Evolutionary conservation across 2,888 invertebrate species (phyloP).

Genomic region (Drosophila kambysellisi): DNA sequence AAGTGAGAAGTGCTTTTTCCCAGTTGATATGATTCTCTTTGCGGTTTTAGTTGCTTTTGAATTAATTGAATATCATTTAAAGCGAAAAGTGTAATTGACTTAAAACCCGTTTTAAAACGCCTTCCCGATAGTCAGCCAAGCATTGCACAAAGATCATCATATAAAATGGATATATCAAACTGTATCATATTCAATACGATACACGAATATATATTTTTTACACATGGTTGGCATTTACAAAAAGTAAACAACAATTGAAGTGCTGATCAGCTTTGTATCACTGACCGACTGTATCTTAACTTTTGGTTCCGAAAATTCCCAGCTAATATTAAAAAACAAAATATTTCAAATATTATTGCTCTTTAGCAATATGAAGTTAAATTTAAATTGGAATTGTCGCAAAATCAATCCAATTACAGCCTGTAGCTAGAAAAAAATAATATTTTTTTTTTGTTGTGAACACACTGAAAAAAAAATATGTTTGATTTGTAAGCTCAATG

Average conservation of each 20-base stretch:
- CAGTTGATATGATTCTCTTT: not conserved
- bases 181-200: not conserved
- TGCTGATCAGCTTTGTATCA: not conserved
- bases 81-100: constrained; percentile 9
- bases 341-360: too few species aligned
- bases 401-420: not conserved
- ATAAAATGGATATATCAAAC: not conserved
- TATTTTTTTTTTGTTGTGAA: not conserved
- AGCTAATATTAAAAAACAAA: too few species aligned
- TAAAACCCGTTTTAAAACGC: constrained; percentile 17
- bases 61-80: constrained; percentile 16
- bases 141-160: not conserved
- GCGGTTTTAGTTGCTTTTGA: not conserved
- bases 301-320: not conserved
- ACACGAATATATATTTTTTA: not conserved
- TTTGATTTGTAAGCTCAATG: not conserved
- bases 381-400: too few species aligned
- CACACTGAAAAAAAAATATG: not conserved
- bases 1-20: not conserved
- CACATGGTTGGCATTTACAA: not conserved
- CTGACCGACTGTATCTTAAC: not conserved
- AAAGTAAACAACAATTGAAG: not conserved
- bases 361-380: not conserved
- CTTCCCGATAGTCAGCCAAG: constrained; percentile 1
- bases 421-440: not conserved